Percentiles rank a stretch among this genome's conserved stretches.
Evolutionary conservation across 92 coral and sea anemone genomes (phyloP).

Genomic region (Bergia sp.): DNA sequence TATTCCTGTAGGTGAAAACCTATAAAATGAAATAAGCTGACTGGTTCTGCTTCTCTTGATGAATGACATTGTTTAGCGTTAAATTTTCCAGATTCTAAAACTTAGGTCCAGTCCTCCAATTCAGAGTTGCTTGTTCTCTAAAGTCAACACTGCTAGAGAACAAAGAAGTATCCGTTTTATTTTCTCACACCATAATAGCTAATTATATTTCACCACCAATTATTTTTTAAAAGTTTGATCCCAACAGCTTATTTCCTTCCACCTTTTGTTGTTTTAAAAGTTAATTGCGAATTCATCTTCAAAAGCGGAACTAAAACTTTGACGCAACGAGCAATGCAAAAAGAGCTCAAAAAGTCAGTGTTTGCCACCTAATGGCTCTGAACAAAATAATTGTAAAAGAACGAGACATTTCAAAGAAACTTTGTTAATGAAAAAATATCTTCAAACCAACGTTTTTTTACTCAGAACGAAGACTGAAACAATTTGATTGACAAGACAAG

Average conservation of each 20-base stretch:
- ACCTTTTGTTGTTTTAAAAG: neutral
- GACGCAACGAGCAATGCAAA: neutral
- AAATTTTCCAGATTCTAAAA: neutral
- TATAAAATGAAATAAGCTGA: neutral
- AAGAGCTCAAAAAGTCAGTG: neutral
- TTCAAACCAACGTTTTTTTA: neutral
- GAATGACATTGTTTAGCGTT: neutral
- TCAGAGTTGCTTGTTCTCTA: neutral
- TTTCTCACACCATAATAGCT: neutral
- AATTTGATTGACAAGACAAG: neutral
- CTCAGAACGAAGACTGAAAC: neutral
- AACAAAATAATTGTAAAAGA: neutral
- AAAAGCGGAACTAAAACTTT: conserved; percentile 1
- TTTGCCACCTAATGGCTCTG: neutral
- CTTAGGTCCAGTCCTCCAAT: neutral
- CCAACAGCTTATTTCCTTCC: neutral
- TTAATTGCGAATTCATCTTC: neutral
- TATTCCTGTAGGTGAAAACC: neutral
- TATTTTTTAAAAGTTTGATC: neutral
- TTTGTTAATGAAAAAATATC: no score
- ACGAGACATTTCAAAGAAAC: neutral
- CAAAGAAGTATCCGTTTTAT: conserved; percentile 5
- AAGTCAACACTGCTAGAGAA: neutral
- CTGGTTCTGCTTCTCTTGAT: neutral
- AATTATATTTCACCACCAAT: neutral